These are phyloP conservation scores for Sclerurus mexicanus DNA, from an alignment of 2,113 vertebrate species.

Conservation along the genomic window DNA sequence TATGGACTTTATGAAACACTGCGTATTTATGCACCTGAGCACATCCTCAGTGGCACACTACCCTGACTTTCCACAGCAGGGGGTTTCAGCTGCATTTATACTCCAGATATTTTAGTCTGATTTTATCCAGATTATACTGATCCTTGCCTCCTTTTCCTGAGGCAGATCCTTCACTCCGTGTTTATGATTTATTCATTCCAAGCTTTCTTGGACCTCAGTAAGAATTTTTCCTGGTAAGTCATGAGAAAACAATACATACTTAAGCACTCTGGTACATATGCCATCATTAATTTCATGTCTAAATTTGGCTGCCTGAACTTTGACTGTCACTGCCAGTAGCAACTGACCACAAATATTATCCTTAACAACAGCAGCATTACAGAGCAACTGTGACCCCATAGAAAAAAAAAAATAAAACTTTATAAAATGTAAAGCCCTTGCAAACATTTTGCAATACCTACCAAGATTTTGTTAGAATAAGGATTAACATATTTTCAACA, in stretches of 20 bases:
- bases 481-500: background rate
- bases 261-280: background rate
- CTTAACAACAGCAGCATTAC: background rate
- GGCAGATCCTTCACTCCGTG: background rate
- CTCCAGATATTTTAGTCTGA: background rate
- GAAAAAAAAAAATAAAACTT: background rate
- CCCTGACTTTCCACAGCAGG: background rate
- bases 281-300: constrained; percentile 43
- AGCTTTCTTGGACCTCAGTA: background rate
- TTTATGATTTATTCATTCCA: background rate
- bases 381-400: background rate
- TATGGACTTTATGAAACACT: background rate
- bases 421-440: background rate
- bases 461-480: background rate
- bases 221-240: constrained; percentile 20
- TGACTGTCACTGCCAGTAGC: background rate
- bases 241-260: constrained; percentile 3
- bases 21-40: background rate
- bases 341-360: constrained; percentile 37
- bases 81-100: background rate
- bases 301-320: background rate
- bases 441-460: background rate
- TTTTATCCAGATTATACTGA: background rate
- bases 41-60: background rate
- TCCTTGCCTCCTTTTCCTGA: background rate